Conservation (phyloP, 35 echinoderm and acorn worm species). For the Diadema setosum region DNA sequence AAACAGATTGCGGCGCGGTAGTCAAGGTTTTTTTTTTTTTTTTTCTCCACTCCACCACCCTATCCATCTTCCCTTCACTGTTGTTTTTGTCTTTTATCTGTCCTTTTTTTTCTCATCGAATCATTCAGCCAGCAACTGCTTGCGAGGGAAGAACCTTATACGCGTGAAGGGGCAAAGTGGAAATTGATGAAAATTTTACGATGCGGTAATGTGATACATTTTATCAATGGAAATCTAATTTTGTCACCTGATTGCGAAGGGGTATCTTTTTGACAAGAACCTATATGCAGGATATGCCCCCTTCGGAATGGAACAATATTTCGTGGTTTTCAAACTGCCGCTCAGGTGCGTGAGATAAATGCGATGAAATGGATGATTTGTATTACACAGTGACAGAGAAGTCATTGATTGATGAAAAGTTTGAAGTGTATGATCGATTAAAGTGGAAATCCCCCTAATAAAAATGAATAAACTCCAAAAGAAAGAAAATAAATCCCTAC, state of each 20-base stretch:
- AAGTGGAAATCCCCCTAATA: too few relatives aligned
- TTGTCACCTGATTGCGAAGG: not conserved
- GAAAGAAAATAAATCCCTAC: too few relatives aligned
- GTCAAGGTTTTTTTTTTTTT: not conserved
- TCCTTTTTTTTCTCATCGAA: not conserved
- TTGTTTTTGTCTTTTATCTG: not conserved
- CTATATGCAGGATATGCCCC: too few relatives aligned
- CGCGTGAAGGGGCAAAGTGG: not conserved
- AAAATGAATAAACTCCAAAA: too few relatives aligned
- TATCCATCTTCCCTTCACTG: not conserved
- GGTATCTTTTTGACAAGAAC: not conserved
- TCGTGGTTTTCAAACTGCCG: too few relatives aligned
- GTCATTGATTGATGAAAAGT: too few relatives aligned
- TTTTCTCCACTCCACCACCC: not conserved
- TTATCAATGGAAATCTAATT: slow-evolving; percentile 1
- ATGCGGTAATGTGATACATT: not conserved
- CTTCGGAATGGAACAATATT: too few relatives aligned
- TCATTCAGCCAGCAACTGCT: not conserved
- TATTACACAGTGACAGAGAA: too few relatives aligned
- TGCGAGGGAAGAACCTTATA: not conserved
- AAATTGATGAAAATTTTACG: slow-evolving; percentile 1
- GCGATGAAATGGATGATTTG: too few relatives aligned
- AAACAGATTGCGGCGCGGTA: not conserved
- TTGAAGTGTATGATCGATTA: too few relatives aligned
- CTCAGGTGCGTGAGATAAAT: too few relatives aligned